A percentile compares a stretch with the other conserved stretches of the same genome.
Evolutionary conservation across 2,888 invertebrate species (phyloP).

Genomic region (Macrostomum cliftonense): DNA sequence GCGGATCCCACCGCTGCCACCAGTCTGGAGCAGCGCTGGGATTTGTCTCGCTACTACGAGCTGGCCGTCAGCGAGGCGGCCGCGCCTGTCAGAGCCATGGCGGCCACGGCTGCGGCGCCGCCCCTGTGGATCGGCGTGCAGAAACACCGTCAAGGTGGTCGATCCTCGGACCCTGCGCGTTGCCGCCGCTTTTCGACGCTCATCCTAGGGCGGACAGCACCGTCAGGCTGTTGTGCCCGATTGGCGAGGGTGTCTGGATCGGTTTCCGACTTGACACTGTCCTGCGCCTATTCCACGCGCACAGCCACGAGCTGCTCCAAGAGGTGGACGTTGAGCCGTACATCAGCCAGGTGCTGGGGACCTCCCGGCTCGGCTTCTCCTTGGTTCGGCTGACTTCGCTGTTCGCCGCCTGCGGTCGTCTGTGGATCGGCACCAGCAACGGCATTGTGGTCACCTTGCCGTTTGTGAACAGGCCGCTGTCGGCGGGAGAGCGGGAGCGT

Average conservation of each 20-base stretch:
- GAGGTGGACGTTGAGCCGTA: constrained; percentile 98
- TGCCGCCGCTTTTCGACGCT: constrained; percentile 54
- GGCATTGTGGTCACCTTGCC: constrained; percentile 47
- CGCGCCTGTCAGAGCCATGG: constrained; percentile 60
- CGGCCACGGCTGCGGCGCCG: constrained; percentile 61
- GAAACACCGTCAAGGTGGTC: constrained; percentile 80
- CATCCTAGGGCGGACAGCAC: constrained; percentile 92
- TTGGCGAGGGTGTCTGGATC: constrained; percentile 95
- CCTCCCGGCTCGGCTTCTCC: constrained; percentile 88
- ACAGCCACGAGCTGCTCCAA: constrained; percentile 77
- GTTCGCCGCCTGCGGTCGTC: constrained; percentile 70
- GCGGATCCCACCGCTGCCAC: not conserved
- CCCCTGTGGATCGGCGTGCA: constrained; percentile 88
- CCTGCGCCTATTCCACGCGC: constrained; percentile 79
- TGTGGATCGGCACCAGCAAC: constrained; percentile 97
- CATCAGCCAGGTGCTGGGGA: constrained; percentile 85
- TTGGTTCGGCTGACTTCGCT: constrained; percentile 82
- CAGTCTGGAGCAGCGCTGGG: constrained; percentile 49
- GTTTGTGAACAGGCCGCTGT: constrained; percentile 42
- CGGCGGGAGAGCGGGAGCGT: constrained; percentile 36
- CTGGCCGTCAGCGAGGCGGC: constrained; percentile 56
- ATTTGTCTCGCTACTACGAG: constrained; percentile 70
- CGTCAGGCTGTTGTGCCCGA: constrained; percentile 74
- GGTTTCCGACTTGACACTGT: constrained; percentile 92
- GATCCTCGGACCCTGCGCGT: constrained; percentile 64